Evolutionary conservation across 2,797 vertebrate species (phyloP).

Genomic region (Coreius guichenoti): DNA sequence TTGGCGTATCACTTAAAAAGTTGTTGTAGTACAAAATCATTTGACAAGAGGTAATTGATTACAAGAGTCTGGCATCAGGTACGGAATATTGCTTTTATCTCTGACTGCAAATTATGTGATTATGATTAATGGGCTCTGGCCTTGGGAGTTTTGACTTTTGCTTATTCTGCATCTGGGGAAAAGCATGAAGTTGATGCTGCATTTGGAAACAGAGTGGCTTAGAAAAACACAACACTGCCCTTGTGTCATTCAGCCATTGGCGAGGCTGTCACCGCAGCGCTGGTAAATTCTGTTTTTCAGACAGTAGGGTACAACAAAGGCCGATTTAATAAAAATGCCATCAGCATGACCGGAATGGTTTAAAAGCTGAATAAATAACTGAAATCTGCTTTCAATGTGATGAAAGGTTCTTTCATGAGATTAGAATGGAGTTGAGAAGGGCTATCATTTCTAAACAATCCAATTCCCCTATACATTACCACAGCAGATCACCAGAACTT

Average conservation of each 20-base stretch:
- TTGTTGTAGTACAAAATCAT: constrained; percentile 63
- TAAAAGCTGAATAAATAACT: constrained; percentile 1
- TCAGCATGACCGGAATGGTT: constrained; percentile 5
- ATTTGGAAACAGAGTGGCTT: neutral
- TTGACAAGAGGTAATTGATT: constrained; percentile 71
- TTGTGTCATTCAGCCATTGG: neutral
- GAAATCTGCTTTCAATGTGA: neutral
- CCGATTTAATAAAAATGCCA: neutral
- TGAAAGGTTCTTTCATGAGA: neutral
- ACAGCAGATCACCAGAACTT: neutral
- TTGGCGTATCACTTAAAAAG: constrained; percentile 68
- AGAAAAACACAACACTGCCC: neutral
- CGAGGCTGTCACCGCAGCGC: neutral
- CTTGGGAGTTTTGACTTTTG: constrained; percentile 46
- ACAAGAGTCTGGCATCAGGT: constrained; percentile 60
- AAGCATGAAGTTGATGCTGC: neutral
- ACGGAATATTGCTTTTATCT: constrained; percentile 60
- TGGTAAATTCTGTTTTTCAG: neutral
- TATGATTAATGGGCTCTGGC: constrained; percentile 57
- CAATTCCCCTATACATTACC: neutral
- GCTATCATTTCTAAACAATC: neutral
- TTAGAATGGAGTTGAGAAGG: neutral
- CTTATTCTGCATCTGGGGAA: constrained; percentile 33
- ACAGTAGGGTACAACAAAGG: neutral
- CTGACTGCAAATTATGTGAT: constrained; percentile 54